Base-by-base conservation (phyloP, 2,797 vertebrate genomes). In the Capromys pilorides region DNA sequence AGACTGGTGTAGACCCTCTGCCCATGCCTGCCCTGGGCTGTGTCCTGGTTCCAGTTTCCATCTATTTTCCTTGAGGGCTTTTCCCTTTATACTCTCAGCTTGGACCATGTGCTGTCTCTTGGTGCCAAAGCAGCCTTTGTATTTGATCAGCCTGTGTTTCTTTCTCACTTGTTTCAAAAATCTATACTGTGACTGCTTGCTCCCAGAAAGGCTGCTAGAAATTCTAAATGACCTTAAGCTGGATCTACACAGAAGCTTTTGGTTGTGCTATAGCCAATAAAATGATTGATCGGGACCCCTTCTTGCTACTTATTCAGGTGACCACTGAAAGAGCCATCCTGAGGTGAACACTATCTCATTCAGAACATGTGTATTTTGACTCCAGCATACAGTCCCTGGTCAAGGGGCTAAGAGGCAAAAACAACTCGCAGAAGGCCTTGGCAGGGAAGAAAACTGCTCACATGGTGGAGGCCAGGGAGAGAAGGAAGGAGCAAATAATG, bases 21-120 rank as follows among this genome's bases (percentile, higher is more conserved):
- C 7, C 4, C 31, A 14, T 0, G 5, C 4, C 39, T 3, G 8
- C 2, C 59, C 11, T 4, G 7, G 6, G 24, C 71, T 8, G 1
- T 3, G 0, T 31, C 12, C 19, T 5, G 4, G 16, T 28, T 28
- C 6, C 3, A 0, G 12, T 13, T 36, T 54, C 11, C 18, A 2
- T 4, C 4, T 12, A 0, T 69, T 13, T 8, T 5, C 5, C n/a
- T 1, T 0, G 1, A 0, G 5, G 5, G 6, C 0, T 7, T 16
- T 13, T 45, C 26, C 21, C 16, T 51, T 33, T 6, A 1, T 0
- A n/a, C 18, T 8, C 21, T 19, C 54, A 79, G 66, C 2, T 14
- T 28, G 13, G 33, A 33, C 64, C 10, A 0, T 0, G 4, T 0
- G 1, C 71, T 57, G 22, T 31, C 2, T 0, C 54, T 28, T 14